Evolutionary conservation across 2,113 vertebrate species (phyloP).

Genomic region (Sialia sialis): DNA sequence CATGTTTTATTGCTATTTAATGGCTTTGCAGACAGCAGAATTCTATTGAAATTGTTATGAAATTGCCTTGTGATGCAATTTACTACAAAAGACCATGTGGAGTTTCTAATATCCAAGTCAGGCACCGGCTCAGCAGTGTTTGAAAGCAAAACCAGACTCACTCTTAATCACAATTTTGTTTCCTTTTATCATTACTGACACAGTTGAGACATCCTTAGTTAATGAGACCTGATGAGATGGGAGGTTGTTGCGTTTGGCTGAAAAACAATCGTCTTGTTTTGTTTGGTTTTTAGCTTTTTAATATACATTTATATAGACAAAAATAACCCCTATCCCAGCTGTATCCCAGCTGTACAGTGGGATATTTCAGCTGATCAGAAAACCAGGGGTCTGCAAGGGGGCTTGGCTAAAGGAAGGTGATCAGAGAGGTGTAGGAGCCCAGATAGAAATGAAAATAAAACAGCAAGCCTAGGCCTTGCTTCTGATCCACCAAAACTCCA

Average conservation of each 20-base stretch:
- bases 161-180: neutral
- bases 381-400: rapidly evolving
- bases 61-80: conserved; percentile 29
- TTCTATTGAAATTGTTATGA: conserved; percentile 18
- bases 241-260: neutral
- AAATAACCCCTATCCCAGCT: neutral
- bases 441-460: neutral
- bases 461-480: neutral
- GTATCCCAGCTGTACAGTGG: neutral
- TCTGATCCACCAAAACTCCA: neutral
- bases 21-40: conserved; percentile 35
- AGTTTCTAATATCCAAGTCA: neutral
- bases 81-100: neutral
- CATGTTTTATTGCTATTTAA: neutral
- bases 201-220: neutral
- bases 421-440: neutral
- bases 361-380: neutral
- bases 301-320: neutral
- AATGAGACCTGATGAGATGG: neutral
- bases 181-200: neutral
- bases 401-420: neutral
- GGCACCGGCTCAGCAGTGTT: neutral
- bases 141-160: neutral
- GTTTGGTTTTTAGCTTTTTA: neutral
- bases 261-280: neutral